Percentiles rank a stretch among this genome's conserved stretches.
Conservation (phyloP, 2,113 vertebrate genomes). For the Archocentrus centrarchus region DNA sequence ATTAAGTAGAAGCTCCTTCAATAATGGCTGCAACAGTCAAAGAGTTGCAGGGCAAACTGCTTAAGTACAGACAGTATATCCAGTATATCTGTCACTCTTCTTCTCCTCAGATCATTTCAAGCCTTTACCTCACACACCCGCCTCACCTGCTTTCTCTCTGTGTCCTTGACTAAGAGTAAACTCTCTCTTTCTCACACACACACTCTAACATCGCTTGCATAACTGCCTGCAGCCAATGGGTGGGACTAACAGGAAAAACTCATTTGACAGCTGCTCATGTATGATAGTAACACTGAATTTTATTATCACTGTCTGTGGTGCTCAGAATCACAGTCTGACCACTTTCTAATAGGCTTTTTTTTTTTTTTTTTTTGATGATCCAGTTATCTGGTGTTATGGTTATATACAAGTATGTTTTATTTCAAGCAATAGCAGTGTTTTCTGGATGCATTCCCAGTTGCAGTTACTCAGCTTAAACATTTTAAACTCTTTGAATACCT, state of each 20-base stretch:
- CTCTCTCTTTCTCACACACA: constrained; percentile 12
- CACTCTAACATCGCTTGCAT: neutral
- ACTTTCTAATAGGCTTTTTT: neutral
- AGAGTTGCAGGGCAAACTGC: constrained; percentile 18
- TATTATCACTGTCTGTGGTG: neutral
- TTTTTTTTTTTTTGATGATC: neutral
- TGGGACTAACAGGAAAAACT: constrained; percentile 59
- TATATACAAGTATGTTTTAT: neutral
- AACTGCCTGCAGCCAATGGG: constrained; percentile 45
- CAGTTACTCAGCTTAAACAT: neutral
- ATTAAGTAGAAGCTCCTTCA: neutral
- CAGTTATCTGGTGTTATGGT: neutral
- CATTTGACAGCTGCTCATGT: constrained; percentile 27
- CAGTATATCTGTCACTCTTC: neutral
- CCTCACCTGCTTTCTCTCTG: neutral
- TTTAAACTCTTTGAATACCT: neutral
- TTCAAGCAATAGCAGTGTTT: neutral
- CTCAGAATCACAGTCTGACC: neutral
- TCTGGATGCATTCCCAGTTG: neutral
- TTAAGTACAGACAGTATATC: neutral
- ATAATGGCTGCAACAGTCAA: neutral
- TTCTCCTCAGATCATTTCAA: neutral
- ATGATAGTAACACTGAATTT: neutral
- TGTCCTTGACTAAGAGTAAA: neutral
- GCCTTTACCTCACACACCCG: neutral